Base-by-base conservation (phyloP, 1,140 invertebrate genomes). In the Drosophila watanabei region DNA sequence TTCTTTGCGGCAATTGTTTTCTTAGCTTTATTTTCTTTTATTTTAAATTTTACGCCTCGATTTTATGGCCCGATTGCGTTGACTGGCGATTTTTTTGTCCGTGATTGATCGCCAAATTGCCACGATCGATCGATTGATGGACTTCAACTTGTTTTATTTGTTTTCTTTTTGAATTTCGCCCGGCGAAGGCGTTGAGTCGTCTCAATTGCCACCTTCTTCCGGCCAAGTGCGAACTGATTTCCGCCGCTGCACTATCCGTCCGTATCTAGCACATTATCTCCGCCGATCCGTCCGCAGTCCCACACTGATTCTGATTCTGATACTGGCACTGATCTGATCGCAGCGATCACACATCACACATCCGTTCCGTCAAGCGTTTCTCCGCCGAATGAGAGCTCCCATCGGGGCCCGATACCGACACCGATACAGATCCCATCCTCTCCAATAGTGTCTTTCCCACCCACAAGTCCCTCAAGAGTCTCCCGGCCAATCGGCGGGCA, bases 151-250 rank as follows among this genome's bases (percentile, higher is more conserved):
- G 56, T 43, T 82, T 61, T 73, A 69, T 57, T 62, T 65, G 59
- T 71, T 76, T 62, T 20, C 30, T 18, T 45, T 46, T 37, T 71
- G 41, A 45, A 73, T n/a, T 46, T 75, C 63, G 75, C 33, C 59
- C 62, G 43, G 75, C 45, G 45, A 73, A 69, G 46, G 73, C 75
- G 85, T 81, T 89, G 85, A 88, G 84, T 62, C 75, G 69, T 65
- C 85, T 88, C 84, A 85, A 80, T 85, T 88, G 81, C 81, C 84
- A 88, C 84, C 85, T 85, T 85, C 66, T 85, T 85, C 75, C 75
- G 78, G 63, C 63, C 60, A 79, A 89, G 84, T 89, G 85, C 63
- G 85, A 88, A 89, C 45, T 80, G 85, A 88, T 57, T 57, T 30
- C 49, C 64, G 11, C 46, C 68, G 41, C 39, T 16, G 32, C 41